Evolutionary conservation across 2,797 vertebrate genomes (phyloP), one percentile per base, ranked within the genome.

Genomic region (Cetoscarus ocellatus): DNA sequence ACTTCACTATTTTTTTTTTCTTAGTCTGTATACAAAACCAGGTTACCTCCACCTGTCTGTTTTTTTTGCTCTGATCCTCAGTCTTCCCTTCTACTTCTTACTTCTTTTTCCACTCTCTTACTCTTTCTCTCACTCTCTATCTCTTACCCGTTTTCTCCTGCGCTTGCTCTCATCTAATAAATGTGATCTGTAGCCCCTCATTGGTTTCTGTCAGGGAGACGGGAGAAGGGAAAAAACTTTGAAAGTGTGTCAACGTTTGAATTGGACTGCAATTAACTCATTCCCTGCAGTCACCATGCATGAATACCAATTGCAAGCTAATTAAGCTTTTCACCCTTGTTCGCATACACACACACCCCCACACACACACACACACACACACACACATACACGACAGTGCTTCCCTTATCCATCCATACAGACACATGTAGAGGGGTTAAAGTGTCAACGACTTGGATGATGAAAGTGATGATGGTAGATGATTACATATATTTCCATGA

Each of bases 261-360:
- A 94, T 94, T 92, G 91, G 89, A 92, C 89, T 87, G 91, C 95
- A 94, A 94, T 95, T 95, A 94, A 93, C 93, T 94, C 88, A 89
- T 94, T 94, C 93, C 94, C 93, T 86, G 84, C 91, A 95, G 94
- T 93, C 93, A 95, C 90, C 84, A 77, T 62, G 86, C 80, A 81
- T 92, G 89, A 92, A 92, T 93, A 92, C 91, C 88, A 92, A 90
- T 93, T 88, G 91, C 88, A 92, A 92, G 91, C 93, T 94, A 95
- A 95, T 95, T 93, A 94, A 89, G 91, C 90, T 85, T 84, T 86
- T 77, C 82, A 82, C 86, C 72, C 86, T 75, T 67, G 70, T 79
- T 63, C 77, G 70, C 65, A 75, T 64, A 57, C 77, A 85, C 61
- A 69, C n/a, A n/a, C 82, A 82, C 86, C 72, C 86, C 73, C 66